Evolutionary conservation across 1,140 invertebrate genomes (phyloP).

Genomic region (Chlorops oryzae): DNA sequence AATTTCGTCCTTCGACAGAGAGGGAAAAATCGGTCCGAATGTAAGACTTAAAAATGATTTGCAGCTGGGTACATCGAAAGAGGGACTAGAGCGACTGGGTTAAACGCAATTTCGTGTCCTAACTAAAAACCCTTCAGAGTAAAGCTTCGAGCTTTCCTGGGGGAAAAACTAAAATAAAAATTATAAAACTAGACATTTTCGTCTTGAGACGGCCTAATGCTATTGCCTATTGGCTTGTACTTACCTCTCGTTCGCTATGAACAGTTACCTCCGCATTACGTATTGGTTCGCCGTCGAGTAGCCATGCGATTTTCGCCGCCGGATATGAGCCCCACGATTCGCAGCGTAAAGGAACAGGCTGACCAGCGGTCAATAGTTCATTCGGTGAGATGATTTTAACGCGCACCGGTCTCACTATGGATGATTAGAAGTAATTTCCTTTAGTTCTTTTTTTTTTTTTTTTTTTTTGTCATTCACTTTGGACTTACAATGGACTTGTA

Average conservation of each 20-base stretch:
- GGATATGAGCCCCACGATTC: conserved; percentile 68
- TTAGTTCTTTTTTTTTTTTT: neutral
- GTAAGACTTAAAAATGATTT: too few relatives aligned
- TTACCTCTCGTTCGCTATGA: conserved; percentile 44
- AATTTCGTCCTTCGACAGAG: too few relatives aligned
- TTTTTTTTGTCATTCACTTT: neutral
- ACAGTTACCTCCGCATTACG: conserved; percentile 49
- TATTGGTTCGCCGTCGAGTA: conserved; percentile 60
- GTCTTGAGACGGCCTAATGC: too few relatives aligned
- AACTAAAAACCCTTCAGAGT: too few relatives aligned
- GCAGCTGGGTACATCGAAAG: too few relatives aligned
- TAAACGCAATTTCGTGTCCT: too few relatives aligned
- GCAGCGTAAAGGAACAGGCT: conserved; percentile 58
- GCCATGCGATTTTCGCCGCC: conserved; percentile 66
- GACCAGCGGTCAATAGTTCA: conserved; percentile 57
- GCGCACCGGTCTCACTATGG: conserved; percentile 62
- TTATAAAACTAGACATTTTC: too few relatives aligned
- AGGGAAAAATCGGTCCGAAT: too few relatives aligned
- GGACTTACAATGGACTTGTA: conserved; percentile 63
- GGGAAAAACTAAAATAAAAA: too few relatives aligned
- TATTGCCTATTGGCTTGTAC: too few relatives aligned
- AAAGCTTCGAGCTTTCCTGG: too few relatives aligned
- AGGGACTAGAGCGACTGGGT: too few relatives aligned
- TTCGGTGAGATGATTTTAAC: conserved; percentile 61
- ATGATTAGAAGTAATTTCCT: neutral